These are phyloP conservation scores for Euplexia lucipara DNA, from an alignment of 2,888 invertebrate genomes.

Conservation along the genomic window DNA sequence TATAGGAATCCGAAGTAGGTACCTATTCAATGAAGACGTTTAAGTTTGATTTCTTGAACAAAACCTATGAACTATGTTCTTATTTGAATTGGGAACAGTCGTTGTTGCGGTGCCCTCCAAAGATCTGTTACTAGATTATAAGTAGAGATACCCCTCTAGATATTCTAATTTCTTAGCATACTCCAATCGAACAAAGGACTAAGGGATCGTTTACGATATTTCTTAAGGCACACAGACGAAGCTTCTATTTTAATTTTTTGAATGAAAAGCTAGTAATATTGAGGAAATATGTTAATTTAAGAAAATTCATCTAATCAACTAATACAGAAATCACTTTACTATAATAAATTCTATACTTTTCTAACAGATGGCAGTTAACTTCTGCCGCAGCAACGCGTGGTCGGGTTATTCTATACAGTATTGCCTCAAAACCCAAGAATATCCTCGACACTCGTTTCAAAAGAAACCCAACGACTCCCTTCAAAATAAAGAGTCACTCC, in stretches of 20 bases:
- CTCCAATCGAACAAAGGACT: constrained; percentile 7
- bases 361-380: too few species aligned
- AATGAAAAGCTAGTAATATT: not conserved
- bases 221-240: not conserved
- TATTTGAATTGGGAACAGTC: not conserved
- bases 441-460: not conserved
- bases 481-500: constrained; percentile 31
- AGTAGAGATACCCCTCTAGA: not conserved
- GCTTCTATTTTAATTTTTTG: not conserved
- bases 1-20: not conserved
- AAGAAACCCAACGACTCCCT: not conserved
- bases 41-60: not conserved
- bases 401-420: too few species aligned
- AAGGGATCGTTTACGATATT: not conserved
- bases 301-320: not conserved
- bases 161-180: constrained; percentile 9
- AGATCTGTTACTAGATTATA: constrained; percentile 1
- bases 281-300: not conserved
- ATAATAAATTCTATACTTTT: too few species aligned
- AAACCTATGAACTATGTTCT: not conserved
- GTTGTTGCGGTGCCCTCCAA: not conserved
- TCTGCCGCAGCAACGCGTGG: too few species aligned
- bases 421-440: not conserved
- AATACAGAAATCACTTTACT: not conserved
- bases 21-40: not conserved